Conservation (phyloP, 2,113 vertebrate genomes). For the Cariama cristata region DNA sequence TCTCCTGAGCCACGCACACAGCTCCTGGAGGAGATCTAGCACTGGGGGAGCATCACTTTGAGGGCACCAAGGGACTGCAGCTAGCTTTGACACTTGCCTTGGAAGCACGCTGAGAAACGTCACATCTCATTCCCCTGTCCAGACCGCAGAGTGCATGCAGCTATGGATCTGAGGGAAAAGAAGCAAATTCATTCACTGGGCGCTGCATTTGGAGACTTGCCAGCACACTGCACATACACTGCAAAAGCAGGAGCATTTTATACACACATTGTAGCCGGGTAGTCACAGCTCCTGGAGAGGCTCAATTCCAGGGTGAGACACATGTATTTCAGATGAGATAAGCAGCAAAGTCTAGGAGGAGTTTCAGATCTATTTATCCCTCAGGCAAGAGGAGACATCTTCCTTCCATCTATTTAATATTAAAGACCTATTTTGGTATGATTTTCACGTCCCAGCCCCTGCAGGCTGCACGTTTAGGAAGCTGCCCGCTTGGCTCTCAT, state of each 20-base stretch:
- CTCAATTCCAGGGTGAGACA: background rate
- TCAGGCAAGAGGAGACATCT: constrained; percentile 54
- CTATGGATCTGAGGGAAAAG: background rate
- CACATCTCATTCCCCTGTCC: accelerated
- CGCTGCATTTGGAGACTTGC: background rate
- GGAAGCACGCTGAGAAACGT: accelerated
- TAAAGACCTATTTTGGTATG: constrained; percentile 58
- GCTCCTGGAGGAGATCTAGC: background rate
- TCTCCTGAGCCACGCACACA: background rate
- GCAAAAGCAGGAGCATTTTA: background rate
- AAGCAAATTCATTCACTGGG: background rate
- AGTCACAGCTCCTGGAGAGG: background rate
- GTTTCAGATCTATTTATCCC: constrained; percentile 65
- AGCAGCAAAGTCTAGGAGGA: constrained; percentile 35
- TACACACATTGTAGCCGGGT: background rate
- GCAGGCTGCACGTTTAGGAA: constrained; percentile 39
- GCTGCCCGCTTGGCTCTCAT: constrained; percentile 12
- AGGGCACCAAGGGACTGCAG: background rate
- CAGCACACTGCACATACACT: accelerated
- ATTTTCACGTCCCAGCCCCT: constrained; percentile 29
- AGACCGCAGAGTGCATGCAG: accelerated
- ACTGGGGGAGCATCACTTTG: background rate
- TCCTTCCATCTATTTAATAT: constrained; percentile 69
- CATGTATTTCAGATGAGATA: constrained; percentile 3
- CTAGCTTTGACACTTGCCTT: background rate